Percentiles rank a stretch among this genome's conserved stretches.
These are phyloP conservation scores for Drosophila parabipectinata DNA, from an alignment of 1,140 invertebrate genomes.

Conservation along the genomic window DNA sequence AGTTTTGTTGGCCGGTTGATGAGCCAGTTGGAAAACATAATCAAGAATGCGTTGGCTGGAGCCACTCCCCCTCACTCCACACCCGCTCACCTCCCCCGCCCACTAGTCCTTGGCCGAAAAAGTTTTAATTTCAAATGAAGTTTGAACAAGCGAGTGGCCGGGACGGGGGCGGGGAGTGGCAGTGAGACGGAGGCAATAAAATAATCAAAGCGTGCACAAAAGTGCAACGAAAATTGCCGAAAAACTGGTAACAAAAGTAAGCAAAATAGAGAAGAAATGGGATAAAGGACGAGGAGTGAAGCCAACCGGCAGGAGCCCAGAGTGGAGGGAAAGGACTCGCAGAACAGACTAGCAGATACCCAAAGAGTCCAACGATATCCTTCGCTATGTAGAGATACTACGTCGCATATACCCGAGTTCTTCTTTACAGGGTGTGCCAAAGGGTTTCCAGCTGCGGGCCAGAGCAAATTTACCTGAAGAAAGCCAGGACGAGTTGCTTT, in stretches of 20 bases:
- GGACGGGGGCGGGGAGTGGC: not conserved
- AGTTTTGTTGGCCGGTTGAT: conserved; percentile 77
- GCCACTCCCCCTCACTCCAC: conserved; percentile 12
- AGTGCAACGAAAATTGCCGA: conserved; percentile 77
- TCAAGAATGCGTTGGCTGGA: conserved; percentile 72
- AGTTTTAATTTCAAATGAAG: conserved; percentile 80
- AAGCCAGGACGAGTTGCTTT: not conserved
- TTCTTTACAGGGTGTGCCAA: conserved; percentile 16
- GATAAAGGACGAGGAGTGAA: not conserved
- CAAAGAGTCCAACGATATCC: no score
- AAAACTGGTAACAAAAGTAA: conserved; percentile 75
- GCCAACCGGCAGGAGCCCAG: conserved; percentile 23
- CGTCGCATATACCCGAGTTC: not conserved
- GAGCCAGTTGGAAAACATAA: conserved; percentile 79
- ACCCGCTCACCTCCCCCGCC: not conserved
- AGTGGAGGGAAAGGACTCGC: not conserved
- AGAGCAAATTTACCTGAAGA: conserved; percentile 74
- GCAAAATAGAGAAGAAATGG: conserved; percentile 33
- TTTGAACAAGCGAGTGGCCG: conserved; percentile 40
- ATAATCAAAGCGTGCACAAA: conserved; percentile 81
- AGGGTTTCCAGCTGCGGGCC: conserved; percentile 56
- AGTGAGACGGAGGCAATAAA: conserved; percentile 64
- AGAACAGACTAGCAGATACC: not conserved
- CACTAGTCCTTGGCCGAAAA: conserved; percentile 34
- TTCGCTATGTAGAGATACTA: no score